Conservation (phyloP, 1,140 invertebrate genomes). For the Globodera rostochiensis region DNA sequence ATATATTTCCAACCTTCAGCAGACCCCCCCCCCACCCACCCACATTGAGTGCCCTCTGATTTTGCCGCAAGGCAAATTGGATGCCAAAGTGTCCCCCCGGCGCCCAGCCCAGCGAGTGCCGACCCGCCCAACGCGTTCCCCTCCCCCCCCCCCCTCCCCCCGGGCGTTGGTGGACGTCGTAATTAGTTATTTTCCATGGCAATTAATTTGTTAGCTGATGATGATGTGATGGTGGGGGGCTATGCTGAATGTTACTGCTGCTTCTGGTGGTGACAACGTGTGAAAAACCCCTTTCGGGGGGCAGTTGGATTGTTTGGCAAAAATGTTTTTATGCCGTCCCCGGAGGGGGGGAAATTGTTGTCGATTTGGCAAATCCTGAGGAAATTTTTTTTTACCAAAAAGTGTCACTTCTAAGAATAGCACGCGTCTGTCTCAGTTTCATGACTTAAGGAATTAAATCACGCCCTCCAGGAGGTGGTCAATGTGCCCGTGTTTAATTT, state of each 20-base stretch:
- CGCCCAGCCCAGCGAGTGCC: too few species aligned
- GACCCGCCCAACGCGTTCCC: not conserved
- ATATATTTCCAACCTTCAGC: not conserved
- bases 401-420: too few species aligned
- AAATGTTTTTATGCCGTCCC: too few species aligned
- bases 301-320: too few species aligned
- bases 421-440: too few species aligned
- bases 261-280: not conserved
- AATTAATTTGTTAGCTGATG: constrained; percentile 4
- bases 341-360: too few species aligned
- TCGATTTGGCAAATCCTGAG: too few species aligned
- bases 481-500: too few species aligned
- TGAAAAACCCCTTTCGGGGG: not conserved
- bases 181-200: constrained; percentile 21
- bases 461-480: too few species aligned
- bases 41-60: not conserved
- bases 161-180: not conserved
- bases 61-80: not conserved
- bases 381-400: too few species aligned
- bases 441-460: too few species aligned
- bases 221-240: not conserved
- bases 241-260: not conserved
- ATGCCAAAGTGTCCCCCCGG: not conserved
- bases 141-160: not conserved
- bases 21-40: not conserved